Evolutionary conservation across 2,888 invertebrate species (phyloP), one percentile per base, ranked within the genome.

Genomic region (Harmothoe impar): DNA sequence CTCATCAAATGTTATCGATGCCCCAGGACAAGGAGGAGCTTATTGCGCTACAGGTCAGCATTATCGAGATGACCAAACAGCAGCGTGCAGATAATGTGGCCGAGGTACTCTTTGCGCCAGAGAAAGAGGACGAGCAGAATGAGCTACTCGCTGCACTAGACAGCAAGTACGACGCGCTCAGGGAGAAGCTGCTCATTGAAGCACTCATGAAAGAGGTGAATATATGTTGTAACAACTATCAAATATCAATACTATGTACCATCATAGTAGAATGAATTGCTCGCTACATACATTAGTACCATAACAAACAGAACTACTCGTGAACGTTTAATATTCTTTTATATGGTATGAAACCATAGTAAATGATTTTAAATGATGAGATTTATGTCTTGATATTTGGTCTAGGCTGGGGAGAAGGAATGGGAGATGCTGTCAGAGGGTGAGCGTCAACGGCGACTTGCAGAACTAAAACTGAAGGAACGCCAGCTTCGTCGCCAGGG

Each of bases 401-500:
- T 81, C 25, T 78, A 92, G 91, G 84, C 93, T 89, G 95, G 95
- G 23, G 94, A 94, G 89, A 89, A 92, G 12, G 93, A 94, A 56
- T 95, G 95, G 95, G 92, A 92, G 81, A 91, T 93, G 35, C 56
- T 94, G 90, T 93, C 93, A 15, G 94, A 94, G 78, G 91, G 92
- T 77, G 94, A 94, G 86, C 91, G 94, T 85, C 94, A 94, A 89
- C 91, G 92, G 33, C 90, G 89, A 35, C 92, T 94, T 72, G 91
- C 94, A 62, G 93, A 94, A 77, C 90, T 94, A 12, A 94, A 94
- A 89, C 89, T 94, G 88, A 94, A 94, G 91, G 94, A 94, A 88
- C 92, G 93, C 90, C 93, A 93, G 90, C 92, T 94, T 0, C 91
- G 93, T 12, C 91, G 92, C 81, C 93, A 93, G n/a, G 94, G 94